phyloP scores from a whole-genome alignment of 2,113 vertebrate species.

The Brevimyrus niger region DNA sequence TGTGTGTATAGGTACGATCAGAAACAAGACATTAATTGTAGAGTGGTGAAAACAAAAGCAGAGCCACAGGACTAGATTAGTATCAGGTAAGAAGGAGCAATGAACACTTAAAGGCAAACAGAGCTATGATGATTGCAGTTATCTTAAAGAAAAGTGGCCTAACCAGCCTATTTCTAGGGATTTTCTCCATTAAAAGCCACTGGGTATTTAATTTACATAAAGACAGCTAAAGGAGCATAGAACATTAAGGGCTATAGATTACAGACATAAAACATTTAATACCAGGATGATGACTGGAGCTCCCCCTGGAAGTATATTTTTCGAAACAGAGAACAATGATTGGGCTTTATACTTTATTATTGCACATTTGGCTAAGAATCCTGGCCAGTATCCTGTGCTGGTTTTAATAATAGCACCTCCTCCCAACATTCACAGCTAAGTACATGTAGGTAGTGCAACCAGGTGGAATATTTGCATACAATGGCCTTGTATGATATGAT shows the following conservation, averaged over 20 bases:
- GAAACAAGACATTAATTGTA: too few relatives aligned
- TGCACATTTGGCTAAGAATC: not conserved
- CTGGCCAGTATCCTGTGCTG: not conserved
- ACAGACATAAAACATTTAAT: not conserved
- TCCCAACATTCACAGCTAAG: not conserved
- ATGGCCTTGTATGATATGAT: not conserved
- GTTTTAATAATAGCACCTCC: not conserved
- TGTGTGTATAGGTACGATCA: too few relatives aligned
- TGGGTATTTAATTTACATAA: not conserved
- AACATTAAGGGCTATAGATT: not conserved
- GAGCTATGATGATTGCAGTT: not conserved
- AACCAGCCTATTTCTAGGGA: not conserved
- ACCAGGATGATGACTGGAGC: not conserved
- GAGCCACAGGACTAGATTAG: too few relatives aligned
- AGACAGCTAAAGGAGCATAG: not conserved
- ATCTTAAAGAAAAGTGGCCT: not conserved
- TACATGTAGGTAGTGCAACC: not conserved
- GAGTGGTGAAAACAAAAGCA: too few relatives aligned
- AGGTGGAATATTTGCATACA: constrained; percentile 4
- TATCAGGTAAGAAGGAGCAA: too few relatives aligned
- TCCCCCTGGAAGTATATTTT: not conserved
- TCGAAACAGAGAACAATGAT: not conserved
- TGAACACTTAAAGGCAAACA: too few relatives aligned
- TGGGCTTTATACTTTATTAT: not conserved
- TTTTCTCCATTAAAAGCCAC: not conserved